Evolutionary conservation across 2,888 invertebrate species (phyloP).

Genomic region (Agrotis puta): DNA sequence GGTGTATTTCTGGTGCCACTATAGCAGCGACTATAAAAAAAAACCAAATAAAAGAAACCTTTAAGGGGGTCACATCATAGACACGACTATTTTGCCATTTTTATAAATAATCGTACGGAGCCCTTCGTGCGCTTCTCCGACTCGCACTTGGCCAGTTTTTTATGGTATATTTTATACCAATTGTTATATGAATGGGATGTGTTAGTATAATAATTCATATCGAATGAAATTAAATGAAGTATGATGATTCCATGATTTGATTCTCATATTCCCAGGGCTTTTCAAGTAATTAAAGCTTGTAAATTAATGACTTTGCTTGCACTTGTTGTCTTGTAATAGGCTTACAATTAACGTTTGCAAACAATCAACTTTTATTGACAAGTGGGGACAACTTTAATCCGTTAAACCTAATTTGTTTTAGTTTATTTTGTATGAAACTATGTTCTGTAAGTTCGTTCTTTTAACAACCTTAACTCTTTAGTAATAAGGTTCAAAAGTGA

Average conservation of each 20-base stretch:
- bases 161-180: conserved; percentile 20
- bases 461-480: too few species aligned
- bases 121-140: too few species aligned
- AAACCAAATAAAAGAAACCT: too few species aligned
- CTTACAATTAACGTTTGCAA: background rate
- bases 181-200: conserved; percentile 18
- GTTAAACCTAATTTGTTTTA: background rate
- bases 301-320: conserved; percentile 20
- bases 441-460: background rate
- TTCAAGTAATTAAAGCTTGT: conserved; percentile 15
- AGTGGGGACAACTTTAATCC: background rate
- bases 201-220: conserved; percentile 15
- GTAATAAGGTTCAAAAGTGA: too few species aligned
- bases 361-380: conserved; percentile 6
- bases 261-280: conserved; percentile 33
- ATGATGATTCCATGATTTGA: conserved; percentile 25
- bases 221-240: background rate
- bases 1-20: too few species aligned
- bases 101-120: too few species aligned
- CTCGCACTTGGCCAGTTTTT: background rate
- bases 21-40: too few species aligned
- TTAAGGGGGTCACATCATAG: too few species aligned
- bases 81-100: too few species aligned
- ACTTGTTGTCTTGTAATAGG: background rate
- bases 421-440: background rate